These are phyloP conservation scores for Nomada fucata DNA, from an alignment of 2,888 invertebrate genomes.

Conservation along the genomic window DNA sequence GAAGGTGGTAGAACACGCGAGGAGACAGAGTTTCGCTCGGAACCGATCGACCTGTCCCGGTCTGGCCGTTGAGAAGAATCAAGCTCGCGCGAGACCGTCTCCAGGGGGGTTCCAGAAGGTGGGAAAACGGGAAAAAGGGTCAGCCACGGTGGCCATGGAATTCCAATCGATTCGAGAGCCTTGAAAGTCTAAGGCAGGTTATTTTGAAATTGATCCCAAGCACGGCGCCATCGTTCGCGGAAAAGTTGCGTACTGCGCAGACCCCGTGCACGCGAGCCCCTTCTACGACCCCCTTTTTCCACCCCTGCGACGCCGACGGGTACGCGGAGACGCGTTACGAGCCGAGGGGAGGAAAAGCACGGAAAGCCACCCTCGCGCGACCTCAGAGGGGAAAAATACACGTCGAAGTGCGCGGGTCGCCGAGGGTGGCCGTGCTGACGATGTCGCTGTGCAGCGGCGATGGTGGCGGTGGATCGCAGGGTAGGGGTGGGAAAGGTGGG, in stretches of 20 bases:
- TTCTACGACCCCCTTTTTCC: conserved; percentile 72
- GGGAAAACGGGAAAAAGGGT: conserved; percentile 42
- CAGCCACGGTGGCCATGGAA: conserved; percentile 40
- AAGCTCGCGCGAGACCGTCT: not conserved
- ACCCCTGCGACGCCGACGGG: conserved; percentile 70
- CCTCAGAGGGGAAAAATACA: conserved; percentile 83
- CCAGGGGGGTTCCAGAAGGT: conserved; percentile 19
- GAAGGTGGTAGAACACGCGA: conserved; percentile 48
- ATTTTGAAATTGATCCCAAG: conserved; percentile 82
- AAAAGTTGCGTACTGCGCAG: conserved; percentile 83
- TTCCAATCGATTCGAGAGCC: conserved; percentile 78
- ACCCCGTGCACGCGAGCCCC: conserved; percentile 69
- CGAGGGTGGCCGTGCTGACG: conserved; percentile 58
- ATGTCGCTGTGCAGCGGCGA: conserved; percentile 49
- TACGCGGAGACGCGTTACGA: conserved; percentile 56
- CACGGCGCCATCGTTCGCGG: conserved; percentile 80
- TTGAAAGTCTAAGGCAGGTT: conserved; percentile 82
- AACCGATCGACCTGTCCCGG: not conserved
- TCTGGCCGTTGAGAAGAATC: conserved; percentile 1
- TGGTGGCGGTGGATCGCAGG: conserved; percentile 35
- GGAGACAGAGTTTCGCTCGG: conserved; percentile 15
- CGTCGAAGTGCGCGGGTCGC: conserved; percentile 73
- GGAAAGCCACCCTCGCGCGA: conserved; percentile 77
- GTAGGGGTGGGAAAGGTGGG: conserved; percentile 73
- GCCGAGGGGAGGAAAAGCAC: conserved; percentile 37